phyloP scores from a whole-genome alignment of 2,113 vertebrate species.

The Canis aureus region DNA sequence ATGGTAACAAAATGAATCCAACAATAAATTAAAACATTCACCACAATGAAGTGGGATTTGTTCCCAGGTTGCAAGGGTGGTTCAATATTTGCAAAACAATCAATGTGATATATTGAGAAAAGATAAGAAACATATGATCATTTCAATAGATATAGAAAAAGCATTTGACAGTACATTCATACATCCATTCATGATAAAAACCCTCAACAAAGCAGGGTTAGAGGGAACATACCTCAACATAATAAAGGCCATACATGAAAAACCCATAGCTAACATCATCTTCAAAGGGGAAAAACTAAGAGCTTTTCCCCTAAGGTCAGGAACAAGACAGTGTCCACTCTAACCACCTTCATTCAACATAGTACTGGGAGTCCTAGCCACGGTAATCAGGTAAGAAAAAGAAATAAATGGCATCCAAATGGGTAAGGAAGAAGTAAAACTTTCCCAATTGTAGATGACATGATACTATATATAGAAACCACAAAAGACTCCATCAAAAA shows the following conservation, averaged over 20 bases:
- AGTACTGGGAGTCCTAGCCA: not conserved
- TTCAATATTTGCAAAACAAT: not conserved
- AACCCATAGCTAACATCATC: not conserved
- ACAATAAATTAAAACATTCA: not conserved
- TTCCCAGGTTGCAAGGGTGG: not conserved
- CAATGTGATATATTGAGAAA: not conserved
- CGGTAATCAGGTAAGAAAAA: not conserved
- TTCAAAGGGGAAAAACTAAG: not conserved
- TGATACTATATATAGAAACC: not conserved
- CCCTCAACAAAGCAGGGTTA: not conserved
- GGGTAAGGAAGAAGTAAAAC: not conserved
- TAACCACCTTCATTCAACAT: not conserved
- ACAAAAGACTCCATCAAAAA: not conserved
- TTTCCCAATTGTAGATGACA: not conserved
- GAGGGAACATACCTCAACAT: not conserved
- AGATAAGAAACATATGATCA: not conserved
- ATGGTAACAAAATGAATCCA: not conserved
- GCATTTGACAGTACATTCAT: not conserved
- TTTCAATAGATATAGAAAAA: not conserved
- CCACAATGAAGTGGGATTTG: not conserved
- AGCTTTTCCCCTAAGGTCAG: not conserved
- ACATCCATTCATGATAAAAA: not conserved
- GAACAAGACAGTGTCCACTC: not conserved
- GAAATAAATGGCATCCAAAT: not conserved
- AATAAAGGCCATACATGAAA: not conserved